phyloP scores from a whole-genome alignment of 2,888 invertebrate species.

The Drosophila atripex region DNA sequence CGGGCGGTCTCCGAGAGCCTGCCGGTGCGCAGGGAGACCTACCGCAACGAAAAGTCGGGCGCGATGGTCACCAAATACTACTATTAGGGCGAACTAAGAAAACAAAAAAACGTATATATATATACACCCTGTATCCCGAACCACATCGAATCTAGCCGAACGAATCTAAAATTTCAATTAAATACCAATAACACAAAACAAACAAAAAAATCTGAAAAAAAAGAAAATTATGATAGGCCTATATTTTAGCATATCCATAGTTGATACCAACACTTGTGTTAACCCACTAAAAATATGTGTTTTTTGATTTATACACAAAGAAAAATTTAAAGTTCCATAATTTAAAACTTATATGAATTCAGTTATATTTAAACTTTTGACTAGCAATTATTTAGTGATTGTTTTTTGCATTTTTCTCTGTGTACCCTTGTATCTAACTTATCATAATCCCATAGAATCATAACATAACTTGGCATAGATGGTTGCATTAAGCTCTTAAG shows the following conservation, averaged over 20 bases:
- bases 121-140: constrained; percentile 8
- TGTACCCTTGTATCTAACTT: constrained; percentile 33
- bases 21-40: constrained; percentile 75
- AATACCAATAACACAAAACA: constrained; percentile 9
- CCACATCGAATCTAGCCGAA: constrained; percentile 29
- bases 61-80: constrained; percentile 80
- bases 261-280: constrained; percentile 21
- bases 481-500: constrained; percentile 36
- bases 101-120: constrained; percentile 2
- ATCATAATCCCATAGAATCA: constrained; percentile 30
- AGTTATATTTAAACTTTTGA: background rate
- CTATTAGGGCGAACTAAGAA: constrained; percentile 51
- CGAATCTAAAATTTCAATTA: constrained; percentile 32
- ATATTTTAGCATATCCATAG: constrained; percentile 16
- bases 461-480: constrained; percentile 25
- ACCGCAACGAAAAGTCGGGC: constrained; percentile 78
- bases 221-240: constrained; percentile 20
- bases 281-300: constrained; percentile 36
- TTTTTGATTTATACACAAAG: constrained; percentile 18
- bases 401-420: constrained; percentile 8
- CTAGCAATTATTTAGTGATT: background rate
- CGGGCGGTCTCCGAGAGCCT: constrained; percentile 76
- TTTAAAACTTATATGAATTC: background rate
- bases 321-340: constrained; percentile 1
- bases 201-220: constrained; percentile 19